A percentile compares a stretch with the other conserved stretches of the same genome.
Conservation (phyloP, 2,888 invertebrate species). For the Timema podura region DNA sequence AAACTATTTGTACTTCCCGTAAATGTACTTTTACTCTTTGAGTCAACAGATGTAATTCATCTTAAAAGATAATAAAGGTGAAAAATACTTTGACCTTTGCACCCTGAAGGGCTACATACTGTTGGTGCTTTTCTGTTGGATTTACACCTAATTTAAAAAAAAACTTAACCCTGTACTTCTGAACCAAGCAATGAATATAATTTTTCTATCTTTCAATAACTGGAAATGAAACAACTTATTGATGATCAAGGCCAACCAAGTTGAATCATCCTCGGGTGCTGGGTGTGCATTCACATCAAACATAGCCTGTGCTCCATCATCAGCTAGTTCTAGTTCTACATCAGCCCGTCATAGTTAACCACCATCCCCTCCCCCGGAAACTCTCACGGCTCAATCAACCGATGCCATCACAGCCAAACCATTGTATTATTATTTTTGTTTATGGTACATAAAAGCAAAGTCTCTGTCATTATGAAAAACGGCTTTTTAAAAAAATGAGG, state of each 20-base stretch:
- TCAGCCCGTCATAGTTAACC: conserved; percentile 1
- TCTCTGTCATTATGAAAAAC: not conserved
- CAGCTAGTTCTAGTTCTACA: not conserved
- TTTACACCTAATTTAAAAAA: not conserved
- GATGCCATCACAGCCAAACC: not conserved
- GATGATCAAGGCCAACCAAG: not conserved
- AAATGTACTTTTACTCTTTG: conserved; percentile 3
- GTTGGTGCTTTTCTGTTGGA: not conserved
- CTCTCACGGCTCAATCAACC: not conserved
- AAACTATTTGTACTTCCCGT: not conserved
- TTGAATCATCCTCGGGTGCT: no score
- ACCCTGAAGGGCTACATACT: not conserved
- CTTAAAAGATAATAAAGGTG: not conserved
- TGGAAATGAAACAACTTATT: not conserved
- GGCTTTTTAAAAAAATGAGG: not conserved
- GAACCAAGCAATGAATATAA: not conserved
- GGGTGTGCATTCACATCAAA: not conserved
- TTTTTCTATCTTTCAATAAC: not conserved
- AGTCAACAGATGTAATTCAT: conserved; percentile 1
- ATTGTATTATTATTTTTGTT: no score
- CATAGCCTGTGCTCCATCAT: not conserved
- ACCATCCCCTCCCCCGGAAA: not conserved
- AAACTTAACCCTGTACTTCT: not conserved
- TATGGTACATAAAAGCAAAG: no score
- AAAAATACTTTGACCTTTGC: not conserved